Evolutionary conservation across 2,888 invertebrate genomes (phyloP).

Genomic region (Drosophila nigricruria): DNA sequence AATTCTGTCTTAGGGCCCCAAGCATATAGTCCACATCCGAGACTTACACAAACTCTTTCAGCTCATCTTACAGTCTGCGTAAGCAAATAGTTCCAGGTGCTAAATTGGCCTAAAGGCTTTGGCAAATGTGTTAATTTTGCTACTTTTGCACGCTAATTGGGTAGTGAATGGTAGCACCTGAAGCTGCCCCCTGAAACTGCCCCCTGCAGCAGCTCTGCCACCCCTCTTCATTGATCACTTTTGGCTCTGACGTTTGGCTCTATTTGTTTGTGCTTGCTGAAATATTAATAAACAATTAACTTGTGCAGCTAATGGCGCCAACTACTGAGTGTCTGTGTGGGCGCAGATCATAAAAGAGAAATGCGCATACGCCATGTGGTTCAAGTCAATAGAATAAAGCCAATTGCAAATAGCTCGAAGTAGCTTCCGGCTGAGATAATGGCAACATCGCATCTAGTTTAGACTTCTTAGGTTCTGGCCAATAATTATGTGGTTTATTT

Average conservation of each 20-base stretch:
- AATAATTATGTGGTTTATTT: background rate
- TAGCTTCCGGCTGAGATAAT: constrained; percentile 57
- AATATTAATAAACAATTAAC: constrained; percentile 60
- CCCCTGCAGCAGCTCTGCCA: background rate
- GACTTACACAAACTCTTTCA: too few relatives aligned
- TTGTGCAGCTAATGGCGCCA: constrained; percentile 31
- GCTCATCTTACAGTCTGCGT: background rate
- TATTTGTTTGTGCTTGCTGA: constrained; percentile 43
- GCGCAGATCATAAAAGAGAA: constrained; percentile 37
- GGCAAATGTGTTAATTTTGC: constrained; percentile 37
- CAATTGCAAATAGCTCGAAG: constrained; percentile 32
- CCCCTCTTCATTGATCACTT: background rate
- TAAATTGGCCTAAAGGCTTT: constrained; percentile 35
- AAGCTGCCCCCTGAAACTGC: background rate
- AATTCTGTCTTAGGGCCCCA: background rate
- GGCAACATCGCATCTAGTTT: background rate
- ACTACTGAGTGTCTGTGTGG: constrained; percentile 47
- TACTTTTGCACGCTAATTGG: constrained; percentile 26
- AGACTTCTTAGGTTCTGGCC: background rate
- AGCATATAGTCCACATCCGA: background rate
- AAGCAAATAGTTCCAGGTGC: constrained; percentile 35
- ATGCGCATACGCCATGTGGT: constrained; percentile 75
- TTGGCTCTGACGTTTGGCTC: constrained; percentile 14
- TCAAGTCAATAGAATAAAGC: constrained; percentile 33
- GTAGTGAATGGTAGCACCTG: constrained; percentile 13